phyloP scores from a whole-genome alignment of 2,888 invertebrate genomes.

The Oligia latruncula region DNA sequence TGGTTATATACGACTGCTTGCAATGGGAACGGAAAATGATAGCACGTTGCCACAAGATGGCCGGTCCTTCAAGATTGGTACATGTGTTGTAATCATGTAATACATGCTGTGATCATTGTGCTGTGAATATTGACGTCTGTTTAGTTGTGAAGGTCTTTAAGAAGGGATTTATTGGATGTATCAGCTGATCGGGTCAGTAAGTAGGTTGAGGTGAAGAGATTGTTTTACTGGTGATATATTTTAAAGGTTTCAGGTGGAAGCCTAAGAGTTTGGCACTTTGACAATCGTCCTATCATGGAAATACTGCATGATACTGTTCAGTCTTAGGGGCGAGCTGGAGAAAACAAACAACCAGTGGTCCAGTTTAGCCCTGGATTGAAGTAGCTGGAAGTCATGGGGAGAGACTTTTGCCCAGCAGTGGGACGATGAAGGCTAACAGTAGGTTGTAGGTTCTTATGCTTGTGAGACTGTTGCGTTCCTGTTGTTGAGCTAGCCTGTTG shows the following conservation, averaged over 20 bases:
- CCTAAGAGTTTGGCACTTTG: neutral
- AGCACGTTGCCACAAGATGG: constrained; percentile 52
- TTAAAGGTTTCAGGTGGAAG: neutral
- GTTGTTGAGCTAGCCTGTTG: neutral
- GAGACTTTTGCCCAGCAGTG: too few relatives aligned
- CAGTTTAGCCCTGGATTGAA: too few relatives aligned
- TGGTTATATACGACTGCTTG: constrained; percentile 76
- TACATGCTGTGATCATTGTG: constrained; percentile 46
- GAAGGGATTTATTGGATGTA: constrained; percentile 41
- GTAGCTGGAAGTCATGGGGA: too few relatives aligned
- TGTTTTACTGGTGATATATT: neutral
- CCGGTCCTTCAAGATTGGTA: constrained; percentile 47
- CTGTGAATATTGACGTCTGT: constrained; percentile 51
- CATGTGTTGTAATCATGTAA: constrained; percentile 52
- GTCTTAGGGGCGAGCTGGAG: too few relatives aligned
- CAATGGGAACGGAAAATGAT: constrained; percentile 79
- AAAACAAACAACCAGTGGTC: too few relatives aligned
- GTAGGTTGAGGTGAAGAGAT: constrained; percentile 40
- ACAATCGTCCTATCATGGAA: neutral
- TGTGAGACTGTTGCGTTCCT: neutral
- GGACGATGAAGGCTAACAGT: too few relatives aligned
- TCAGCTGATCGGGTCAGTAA: constrained; percentile 11
- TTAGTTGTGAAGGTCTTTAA: constrained; percentile 33
- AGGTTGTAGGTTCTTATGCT: neutral
- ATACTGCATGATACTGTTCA: too few relatives aligned